These are phyloP conservation scores for Trichopria drosophilae DNA, from an alignment of 2,888 invertebrate genomes.

Conservation along the genomic window DNA sequence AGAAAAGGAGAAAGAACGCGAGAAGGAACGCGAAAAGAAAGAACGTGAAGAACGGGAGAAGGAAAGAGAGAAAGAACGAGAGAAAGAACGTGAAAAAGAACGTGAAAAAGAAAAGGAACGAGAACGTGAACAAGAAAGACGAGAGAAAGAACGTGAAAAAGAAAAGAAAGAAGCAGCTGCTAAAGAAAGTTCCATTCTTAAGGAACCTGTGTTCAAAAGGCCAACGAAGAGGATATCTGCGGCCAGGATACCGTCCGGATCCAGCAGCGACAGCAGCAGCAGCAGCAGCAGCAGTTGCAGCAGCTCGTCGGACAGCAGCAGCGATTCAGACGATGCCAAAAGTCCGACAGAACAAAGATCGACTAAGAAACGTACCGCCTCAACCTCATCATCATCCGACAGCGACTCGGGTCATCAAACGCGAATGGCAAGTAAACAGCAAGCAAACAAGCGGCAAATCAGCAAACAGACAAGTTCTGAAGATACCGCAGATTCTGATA, in stretches of 20 bases:
- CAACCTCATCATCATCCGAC: slow-evolving; percentile 50
- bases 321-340: slow-evolving; percentile 52
- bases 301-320: slow-evolving; percentile 57
- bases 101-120: slow-evolving; percentile 49
- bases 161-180: slow-evolving; percentile 42
- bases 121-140: too few relatives aligned
- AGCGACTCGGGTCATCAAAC: slow-evolving; percentile 48
- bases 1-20: slow-evolving; percentile 21
- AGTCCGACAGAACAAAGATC: slow-evolving; percentile 35
- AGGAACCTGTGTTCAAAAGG: slow-evolving; percentile 30
- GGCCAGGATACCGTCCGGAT: slow-evolving; percentile 59
- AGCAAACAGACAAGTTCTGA: slow-evolving; percentile 43
- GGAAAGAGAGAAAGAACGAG: too few relatives aligned
- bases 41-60: slow-evolving; percentile 33
- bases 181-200: too few relatives aligned
- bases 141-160: slow-evolving; percentile 49
- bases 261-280: slow-evolving; percentile 63
- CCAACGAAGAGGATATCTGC: slow-evolving; percentile 40
- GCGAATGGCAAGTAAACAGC: slow-evolving; percentile 30
- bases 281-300: slow-evolving; percentile 56
- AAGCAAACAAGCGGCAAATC: slow-evolving; percentile 33
- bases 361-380: slow-evolving; percentile 47
- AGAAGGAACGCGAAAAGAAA: too few relatives aligned
- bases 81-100: too few relatives aligned
- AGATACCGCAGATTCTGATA: slow-evolving; percentile 14